phyloP scores from a whole-genome alignment of 2,888 invertebrate species.

The Leucoma salicis region DNA sequence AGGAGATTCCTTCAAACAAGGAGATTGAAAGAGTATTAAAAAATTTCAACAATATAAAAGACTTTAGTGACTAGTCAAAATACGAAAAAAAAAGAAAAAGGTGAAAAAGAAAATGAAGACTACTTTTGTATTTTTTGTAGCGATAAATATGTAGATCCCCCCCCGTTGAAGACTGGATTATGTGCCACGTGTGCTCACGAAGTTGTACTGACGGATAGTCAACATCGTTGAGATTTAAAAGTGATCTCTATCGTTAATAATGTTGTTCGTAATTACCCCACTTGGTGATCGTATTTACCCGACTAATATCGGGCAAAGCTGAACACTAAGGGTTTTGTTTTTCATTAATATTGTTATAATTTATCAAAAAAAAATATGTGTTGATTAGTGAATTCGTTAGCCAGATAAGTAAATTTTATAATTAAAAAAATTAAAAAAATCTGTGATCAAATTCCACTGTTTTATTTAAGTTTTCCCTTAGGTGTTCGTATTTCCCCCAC shows the following conservation, averaged over 20 bases:
- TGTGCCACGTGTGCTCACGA: not conserved
- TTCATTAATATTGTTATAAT: no score
- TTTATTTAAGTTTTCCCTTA: no score
- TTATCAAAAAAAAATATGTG: no score
- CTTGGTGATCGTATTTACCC: constrained; percentile 2
- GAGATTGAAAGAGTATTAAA: not conserved
- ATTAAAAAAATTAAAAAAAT: no score
- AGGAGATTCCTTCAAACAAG: not conserved
- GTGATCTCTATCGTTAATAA: not conserved
- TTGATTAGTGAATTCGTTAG: no score
- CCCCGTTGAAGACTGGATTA: constrained; percentile 1
- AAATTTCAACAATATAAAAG: no score
- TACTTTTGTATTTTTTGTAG: not conserved
- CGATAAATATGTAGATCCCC: constrained; percentile 3
- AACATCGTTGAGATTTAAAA: not conserved
- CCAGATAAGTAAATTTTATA: no score
- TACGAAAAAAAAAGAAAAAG: not conserved
- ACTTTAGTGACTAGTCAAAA: no score
- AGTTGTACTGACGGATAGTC: not conserved
- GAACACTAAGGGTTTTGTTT: constrained; percentile 5
- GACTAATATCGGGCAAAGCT: constrained; percentile 1
- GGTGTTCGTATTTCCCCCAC: no score
- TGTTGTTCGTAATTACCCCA: not conserved
- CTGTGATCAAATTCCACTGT: no score
- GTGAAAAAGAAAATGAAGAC: not conserved